A percentile compares a stretch with the other conserved stretches of the same genome.
Evolutionary conservation across 2,113 vertebrate genomes (phyloP).

Genomic region (Dunckerocampus dactyliophorus): DNA sequence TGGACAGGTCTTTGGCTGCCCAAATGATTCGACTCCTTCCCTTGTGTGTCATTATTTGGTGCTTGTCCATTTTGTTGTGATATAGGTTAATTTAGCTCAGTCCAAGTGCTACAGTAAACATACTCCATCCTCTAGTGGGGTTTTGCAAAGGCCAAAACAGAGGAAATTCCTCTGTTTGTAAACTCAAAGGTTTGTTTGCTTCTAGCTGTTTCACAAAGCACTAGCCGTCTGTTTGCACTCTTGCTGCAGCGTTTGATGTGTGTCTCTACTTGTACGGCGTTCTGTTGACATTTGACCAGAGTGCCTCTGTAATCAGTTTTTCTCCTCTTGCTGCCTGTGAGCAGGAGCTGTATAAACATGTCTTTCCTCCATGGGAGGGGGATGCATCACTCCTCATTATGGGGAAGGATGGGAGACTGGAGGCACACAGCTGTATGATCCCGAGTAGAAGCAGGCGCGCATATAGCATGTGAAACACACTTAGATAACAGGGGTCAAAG

Average conservation of each 20-base stretch:
- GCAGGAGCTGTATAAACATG: slow-evolving; percentile 71
- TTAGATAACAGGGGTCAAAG: background rate
- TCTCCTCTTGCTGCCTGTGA: slow-evolving; percentile 59
- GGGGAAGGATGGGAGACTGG: slow-evolving; percentile 33
- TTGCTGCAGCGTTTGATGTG: slow-evolving; percentile 52
- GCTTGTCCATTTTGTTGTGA: background rate
- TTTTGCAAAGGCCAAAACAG: slow-evolving; percentile 41
- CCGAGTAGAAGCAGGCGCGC: slow-evolving; percentile 25
- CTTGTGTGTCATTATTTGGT: slow-evolving; percentile 9
- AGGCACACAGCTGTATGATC: slow-evolving; percentile 34
- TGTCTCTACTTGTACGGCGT: slow-evolving; percentile 52
- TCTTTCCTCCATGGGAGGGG: slow-evolving; percentile 61
- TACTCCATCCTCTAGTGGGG: slow-evolving; percentile 20
- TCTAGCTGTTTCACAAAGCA: slow-evolving; percentile 51
- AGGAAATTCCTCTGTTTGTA: slow-evolving; percentile 63
- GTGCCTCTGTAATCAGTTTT: slow-evolving; percentile 69
- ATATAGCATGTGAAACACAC: background rate
- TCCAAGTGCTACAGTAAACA: slow-evolving; percentile 30
- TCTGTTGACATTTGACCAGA: slow-evolving; percentile 70
- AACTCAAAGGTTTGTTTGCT: slow-evolving; percentile 64
- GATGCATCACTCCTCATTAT: slow-evolving; percentile 69
- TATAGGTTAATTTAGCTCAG: slow-evolving; percentile 9
- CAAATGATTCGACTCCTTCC: slow-evolving; percentile 36
- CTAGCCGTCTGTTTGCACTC: slow-evolving; percentile 57
- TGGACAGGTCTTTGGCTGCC: slow-evolving; percentile 23